Percentiles rank a stretch among this genome's conserved stretches.
Conservation (phyloP, 2,888 invertebrate species). For the Tridacna crocea region DNA sequence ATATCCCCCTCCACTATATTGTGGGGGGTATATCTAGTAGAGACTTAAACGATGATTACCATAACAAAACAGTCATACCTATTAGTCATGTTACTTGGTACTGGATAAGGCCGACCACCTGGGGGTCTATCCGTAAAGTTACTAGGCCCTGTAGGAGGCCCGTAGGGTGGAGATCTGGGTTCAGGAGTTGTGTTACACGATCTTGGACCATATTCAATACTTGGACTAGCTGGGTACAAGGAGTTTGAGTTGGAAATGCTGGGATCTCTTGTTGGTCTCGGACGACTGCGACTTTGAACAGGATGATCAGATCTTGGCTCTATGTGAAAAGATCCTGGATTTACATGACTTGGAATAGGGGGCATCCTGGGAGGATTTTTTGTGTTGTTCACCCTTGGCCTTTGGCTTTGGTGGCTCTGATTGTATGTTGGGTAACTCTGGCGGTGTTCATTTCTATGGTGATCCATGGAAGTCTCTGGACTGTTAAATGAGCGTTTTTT, state of each 20-base stretch:
- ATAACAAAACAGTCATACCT: neutral
- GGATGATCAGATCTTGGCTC: conserved; percentile 13
- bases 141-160: conserved; percentile 25
- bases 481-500: conserved; percentile 47
- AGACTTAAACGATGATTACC: no score
- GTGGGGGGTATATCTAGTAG: no score
- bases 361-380: conserved; percentile 62
- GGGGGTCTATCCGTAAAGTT: conserved; percentile 54
- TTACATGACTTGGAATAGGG: conserved; percentile 52
- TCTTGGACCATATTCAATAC: conserved; percentile 40
- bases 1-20: no score
- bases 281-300: conserved; percentile 1
- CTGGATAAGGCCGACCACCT: conserved; percentile 46
- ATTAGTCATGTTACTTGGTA: conserved; percentile 29
- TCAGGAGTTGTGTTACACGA: conserved; percentile 58
- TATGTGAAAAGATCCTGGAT: conserved; percentile 43
- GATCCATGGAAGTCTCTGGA: conserved; percentile 32
- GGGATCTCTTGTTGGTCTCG: conserved; percentile 13
- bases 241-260: conserved; percentile 32
- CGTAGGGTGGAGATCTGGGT: conserved; percentile 47
- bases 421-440: conserved; percentile 31
- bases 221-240: conserved; percentile 49
- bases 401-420: conserved; percentile 15
- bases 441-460: conserved; percentile 40
- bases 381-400: conserved; percentile 51